Percentiles rank a stretch among this genome's conserved stretches.
Conservation (phyloP, 2,888 invertebrate species). For the Lampropteryx suffumata region DNA sequence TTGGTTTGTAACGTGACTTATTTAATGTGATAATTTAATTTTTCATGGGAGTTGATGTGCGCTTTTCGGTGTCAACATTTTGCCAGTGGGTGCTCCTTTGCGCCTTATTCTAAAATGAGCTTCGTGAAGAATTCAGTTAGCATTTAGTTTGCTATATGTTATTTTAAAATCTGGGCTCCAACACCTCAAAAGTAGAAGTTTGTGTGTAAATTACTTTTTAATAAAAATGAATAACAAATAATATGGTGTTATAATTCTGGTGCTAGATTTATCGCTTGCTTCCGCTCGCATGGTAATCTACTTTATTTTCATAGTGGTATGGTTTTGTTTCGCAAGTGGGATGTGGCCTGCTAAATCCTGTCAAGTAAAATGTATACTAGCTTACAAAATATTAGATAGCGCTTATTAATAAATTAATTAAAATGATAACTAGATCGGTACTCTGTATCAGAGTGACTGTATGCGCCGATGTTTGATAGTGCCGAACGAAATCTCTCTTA, state of each 20-base stretch:
- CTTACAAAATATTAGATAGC: slow-evolving; percentile 64
- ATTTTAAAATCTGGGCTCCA: slow-evolving; percentile 18
- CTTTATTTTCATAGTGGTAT: slow-evolving; percentile 10
- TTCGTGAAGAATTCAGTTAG: slow-evolving; percentile 12
- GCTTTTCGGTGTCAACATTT: slow-evolving; percentile 21
- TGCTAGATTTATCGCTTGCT: slow-evolving; percentile 28
- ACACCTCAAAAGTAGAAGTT: slow-evolving; percentile 14
- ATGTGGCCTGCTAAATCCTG: slow-evolving; percentile 1
- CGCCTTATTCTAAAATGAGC: slow-evolving; percentile 9
- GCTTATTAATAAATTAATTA: slow-evolving; percentile 66
- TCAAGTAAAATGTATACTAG: slow-evolving; percentile 50
- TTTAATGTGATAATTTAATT: slow-evolving; percentile 63
- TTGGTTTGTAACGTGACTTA: slow-evolving; percentile 61
- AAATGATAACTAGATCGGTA: slow-evolving; percentile 53
- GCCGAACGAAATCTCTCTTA: slow-evolving; percentile 68
- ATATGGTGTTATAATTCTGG: slow-evolving; percentile 26
- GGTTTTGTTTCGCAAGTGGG: slow-evolving; percentile 15
- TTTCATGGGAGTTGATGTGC: slow-evolving; percentile 42
- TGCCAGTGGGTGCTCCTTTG: slow-evolving; percentile 11
- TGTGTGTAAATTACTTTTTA: slow-evolving; percentile 20
- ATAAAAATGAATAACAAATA: slow-evolving; percentile 17
- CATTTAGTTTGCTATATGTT: slow-evolving; percentile 6
- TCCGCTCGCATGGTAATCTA: slow-evolving; percentile 8
- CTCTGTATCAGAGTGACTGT: slow-evolving; percentile 76
- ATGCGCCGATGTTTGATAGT: slow-evolving; percentile 58